phyloP scores from a whole-genome alignment of 2,113 vertebrate genomes.

The Vireo altiloquus region DNA sequence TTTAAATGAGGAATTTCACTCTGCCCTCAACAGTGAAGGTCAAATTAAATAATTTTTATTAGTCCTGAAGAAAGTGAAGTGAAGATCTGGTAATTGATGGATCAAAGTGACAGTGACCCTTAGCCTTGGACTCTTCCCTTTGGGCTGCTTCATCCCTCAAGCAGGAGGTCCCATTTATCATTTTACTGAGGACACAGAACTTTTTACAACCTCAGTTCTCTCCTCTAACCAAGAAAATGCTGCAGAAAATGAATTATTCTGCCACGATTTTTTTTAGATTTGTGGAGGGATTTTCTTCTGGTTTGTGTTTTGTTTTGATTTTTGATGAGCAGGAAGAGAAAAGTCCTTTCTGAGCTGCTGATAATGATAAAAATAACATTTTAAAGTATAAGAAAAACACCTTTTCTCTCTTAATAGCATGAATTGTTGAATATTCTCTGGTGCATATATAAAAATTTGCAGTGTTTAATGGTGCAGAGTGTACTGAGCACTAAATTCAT shows the following conservation, averaged over 20 bases:
- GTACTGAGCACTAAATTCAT: not conserved
- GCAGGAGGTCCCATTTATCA: conserved; percentile 53
- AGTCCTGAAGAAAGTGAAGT: conserved; percentile 44
- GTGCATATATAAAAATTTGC: not conserved
- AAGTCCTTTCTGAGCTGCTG: not conserved
- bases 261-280: not conserved
- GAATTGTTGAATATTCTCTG: not conserved
- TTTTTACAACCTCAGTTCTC: not conserved
- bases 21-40: conserved; percentile 42
- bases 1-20: conserved; percentile 60
- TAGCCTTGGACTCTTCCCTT: conserved; percentile 21
- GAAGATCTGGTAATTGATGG: conserved; percentile 63
- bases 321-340: not conserved
- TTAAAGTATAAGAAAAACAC: not conserved
- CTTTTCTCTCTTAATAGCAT: not conserved
- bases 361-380: not conserved
- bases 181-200: conserved; percentile 20
- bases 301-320: not conserved
- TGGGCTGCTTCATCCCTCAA: conserved; percentile 23
- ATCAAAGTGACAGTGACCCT: conserved; percentile 51
- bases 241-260: not conserved
- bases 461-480: not conserved
- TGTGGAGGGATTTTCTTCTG: not conserved
- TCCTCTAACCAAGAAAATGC: not conserved
- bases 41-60: conserved; percentile 51